Base-by-base conservation (phyloP, 1,140 invertebrate genomes). In the Tetramorium parvispinum region DNA sequence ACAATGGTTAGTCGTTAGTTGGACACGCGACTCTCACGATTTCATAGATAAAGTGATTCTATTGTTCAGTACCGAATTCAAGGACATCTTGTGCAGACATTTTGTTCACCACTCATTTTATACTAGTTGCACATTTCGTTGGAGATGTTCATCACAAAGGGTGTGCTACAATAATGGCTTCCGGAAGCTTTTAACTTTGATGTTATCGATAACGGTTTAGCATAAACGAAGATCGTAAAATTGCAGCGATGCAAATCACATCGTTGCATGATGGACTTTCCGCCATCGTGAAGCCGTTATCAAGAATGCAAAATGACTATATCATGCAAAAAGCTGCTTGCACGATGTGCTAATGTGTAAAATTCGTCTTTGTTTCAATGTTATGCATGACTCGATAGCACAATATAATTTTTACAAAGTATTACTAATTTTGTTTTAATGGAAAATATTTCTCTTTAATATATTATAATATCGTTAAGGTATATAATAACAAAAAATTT, bases 161-260 rank as follows among this genome's bases (percentile, higher is more conserved):
- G 32, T 32, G 32, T 3, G 13, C 40, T 46, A 37, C 18, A 51
- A 73, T 43, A 57, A 73, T 57, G 3, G 24, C 11, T 55, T 55
- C 66, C 21, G 66, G 43, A 66, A 78, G 61, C 63, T 27, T 46
- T 73, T 46, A 18, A 46, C n/a, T 83, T 40, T 13, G 24, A 73
- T 73, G 10, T 73, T 61, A 73, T 83, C 66, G 27, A 46, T 57
- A 46, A 46, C 10, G 40, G 79, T 24, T 59, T 73, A 82, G 10
- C 32, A 71, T 82, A 57, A 73, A 49, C 13, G 27, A 46, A 49
- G 37, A 82, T 59, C 13, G 13, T 61, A 37, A 82, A 71, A 57
- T 46, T 46, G 6, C 24, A 27, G 24, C 21, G 40, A 55, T 68
- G 57, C 18, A 63, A 57, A 53, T 81, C 40, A 55, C 11, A 71